phyloP scores from a whole-genome alignment of 2,113 vertebrate genomes.

The Numida meleagris region DNA sequence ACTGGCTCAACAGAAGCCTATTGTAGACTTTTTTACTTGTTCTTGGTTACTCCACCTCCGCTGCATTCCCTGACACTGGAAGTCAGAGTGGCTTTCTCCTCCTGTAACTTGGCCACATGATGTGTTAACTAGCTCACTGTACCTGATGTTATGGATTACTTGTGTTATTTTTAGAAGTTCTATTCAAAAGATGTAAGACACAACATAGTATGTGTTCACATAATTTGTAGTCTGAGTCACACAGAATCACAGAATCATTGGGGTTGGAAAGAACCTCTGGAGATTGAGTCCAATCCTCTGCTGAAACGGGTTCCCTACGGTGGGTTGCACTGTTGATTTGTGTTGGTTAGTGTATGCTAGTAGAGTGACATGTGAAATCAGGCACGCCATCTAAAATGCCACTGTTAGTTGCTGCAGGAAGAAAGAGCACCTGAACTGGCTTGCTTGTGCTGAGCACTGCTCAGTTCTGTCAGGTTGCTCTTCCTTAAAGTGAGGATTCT shows the following conservation, averaged over 20 bases:
- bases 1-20: not conserved
- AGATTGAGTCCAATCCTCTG: no score
- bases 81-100: not conserved
- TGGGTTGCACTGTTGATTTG: no score
- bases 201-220: not conserved
- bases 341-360: accelerated
- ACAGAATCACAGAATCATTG: no score
- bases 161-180: not conserved
- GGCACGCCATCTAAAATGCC: not conserved
- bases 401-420: accelerated
- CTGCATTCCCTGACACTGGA: accelerated
- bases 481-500: not conserved
- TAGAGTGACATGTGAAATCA: not conserved
- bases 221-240: accelerated
- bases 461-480: not conserved
- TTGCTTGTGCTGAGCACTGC: not conserved
- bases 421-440: accelerated
- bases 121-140: accelerated
- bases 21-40: not conserved
- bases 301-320: no score
- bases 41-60: not conserved
- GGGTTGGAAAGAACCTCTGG: no score
- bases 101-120: not conserved
- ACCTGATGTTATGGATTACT: not conserved
- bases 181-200: accelerated